These are phyloP conservation scores for Vespertilio murinus DNA, from an alignment of 2,797 vertebrate genomes.

Conservation along the genomic window DNA sequence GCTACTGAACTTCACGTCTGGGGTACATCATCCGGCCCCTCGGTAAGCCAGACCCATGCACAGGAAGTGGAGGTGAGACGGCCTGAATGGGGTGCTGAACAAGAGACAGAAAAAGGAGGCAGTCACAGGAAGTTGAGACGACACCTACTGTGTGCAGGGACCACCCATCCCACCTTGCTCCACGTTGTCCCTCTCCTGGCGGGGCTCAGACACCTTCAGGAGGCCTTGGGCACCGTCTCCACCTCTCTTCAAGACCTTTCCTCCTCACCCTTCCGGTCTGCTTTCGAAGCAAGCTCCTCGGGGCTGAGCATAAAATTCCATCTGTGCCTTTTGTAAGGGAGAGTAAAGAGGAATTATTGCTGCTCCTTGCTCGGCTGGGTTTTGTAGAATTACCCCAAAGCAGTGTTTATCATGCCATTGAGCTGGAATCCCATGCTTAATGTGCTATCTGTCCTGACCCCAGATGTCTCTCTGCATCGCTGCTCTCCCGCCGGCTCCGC, in stretches of 20 bases:
- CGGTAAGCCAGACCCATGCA: not conserved
- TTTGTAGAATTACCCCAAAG: slow-evolving; percentile 72
- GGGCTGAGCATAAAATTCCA: slow-evolving; percentile 47
- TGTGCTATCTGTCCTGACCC: slow-evolving; percentile 73
- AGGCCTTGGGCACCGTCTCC: not conserved
- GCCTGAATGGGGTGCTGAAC: not conserved
- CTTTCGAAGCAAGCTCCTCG: slow-evolving; percentile 21
- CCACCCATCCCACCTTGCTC: not conserved
- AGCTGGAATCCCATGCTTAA: slow-evolving; percentile 60
- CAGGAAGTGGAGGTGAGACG: not conserved
- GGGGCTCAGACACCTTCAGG: not conserved
- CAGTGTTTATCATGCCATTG: slow-evolving; percentile 71
- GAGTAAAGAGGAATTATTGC: slow-evolving; percentile 70
- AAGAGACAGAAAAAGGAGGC: not conserved
- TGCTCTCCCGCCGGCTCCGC: slow-evolving; percentile 44
- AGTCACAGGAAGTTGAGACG: fast-evolving
- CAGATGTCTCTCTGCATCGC: slow-evolving; percentile 67
- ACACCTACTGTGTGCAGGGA: too few relatives aligned
- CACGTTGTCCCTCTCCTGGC: not conserved
- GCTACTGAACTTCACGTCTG: not conserved
- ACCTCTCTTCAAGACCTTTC: not conserved
- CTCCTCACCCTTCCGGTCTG: slow-evolving; percentile 22
- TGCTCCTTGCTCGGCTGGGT: slow-evolving; percentile 71
- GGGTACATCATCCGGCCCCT: not conserved
- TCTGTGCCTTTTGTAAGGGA: slow-evolving; percentile 31